Evolutionary conservation across 2,113 vertebrate genomes (phyloP).

Genomic region (Eclectus roratus): DNA sequence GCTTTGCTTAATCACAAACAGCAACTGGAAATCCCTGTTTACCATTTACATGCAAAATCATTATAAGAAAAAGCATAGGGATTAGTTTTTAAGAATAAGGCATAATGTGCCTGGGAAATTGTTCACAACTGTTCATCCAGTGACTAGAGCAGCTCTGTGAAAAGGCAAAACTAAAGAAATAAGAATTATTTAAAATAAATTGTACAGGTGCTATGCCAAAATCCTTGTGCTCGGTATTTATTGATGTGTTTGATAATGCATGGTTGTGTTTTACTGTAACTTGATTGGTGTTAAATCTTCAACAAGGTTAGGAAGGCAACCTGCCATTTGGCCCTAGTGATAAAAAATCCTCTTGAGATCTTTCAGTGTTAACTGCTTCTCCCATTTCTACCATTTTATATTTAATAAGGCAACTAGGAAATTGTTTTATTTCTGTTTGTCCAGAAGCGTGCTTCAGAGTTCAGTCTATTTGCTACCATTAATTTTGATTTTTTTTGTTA

Average conservation of each 20-base stretch:
- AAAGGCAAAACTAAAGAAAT: not conserved
- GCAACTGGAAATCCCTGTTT: not conserved
- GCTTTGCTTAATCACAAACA: not conserved
- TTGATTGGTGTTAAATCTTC: not conserved
- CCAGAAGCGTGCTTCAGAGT: not conserved
- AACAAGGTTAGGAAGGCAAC: not conserved
- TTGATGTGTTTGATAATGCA: not conserved
- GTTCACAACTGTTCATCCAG: not conserved
- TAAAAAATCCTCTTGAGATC: not conserved
- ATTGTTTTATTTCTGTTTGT: not conserved
- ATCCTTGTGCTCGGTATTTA: not conserved
- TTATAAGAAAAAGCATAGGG: not conserved
- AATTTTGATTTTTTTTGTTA: not conserved
- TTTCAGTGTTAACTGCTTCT: not conserved
- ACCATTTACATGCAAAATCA: not conserved
- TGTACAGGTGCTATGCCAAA: not conserved
- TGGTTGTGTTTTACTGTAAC: not conserved
- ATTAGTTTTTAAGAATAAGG: not conserved
- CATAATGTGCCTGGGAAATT: not conserved
- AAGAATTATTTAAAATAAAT: not conserved
- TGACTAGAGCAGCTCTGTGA: not conserved
- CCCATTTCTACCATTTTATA: not conserved
- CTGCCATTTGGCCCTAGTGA: not conserved
- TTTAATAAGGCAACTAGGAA: not conserved
- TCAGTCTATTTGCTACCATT: not conserved